These are phyloP conservation scores for Ctenomys sociabilis DNA, from an alignment of 2,113 vertebrate genomes.

Conservation along the genomic window DNA sequence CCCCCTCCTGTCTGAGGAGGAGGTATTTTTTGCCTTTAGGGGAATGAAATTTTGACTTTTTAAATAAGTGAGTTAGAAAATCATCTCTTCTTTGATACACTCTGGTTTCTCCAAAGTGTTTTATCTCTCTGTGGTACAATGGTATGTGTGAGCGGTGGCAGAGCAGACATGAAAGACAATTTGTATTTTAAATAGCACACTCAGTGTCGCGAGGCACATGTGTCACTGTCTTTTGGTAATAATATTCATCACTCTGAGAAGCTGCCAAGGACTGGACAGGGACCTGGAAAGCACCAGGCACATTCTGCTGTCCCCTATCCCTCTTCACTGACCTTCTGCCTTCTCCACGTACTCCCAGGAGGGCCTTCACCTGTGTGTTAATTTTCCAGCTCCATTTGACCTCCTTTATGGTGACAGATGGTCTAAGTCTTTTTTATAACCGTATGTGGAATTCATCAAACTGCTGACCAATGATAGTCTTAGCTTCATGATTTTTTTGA, in stretches of 20 bases:
- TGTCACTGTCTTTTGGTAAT: background rate
- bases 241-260: background rate
- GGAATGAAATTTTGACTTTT: background rate
- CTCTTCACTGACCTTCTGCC: background rate
- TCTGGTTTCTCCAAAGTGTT: background rate
- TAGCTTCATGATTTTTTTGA: constrained; percentile 36
- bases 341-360: background rate
- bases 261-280: constrained; percentile 58
- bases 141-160: background rate
- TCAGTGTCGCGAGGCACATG: background rate
- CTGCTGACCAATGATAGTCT: constrained; percentile 20
- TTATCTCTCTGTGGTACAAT: background rate
- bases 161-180: background rate
- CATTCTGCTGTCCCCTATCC: background rate
- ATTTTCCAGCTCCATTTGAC: constrained; percentile 47
- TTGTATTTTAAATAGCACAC: constrained; percentile 2
- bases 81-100: background rate
- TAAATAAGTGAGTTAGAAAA: constrained; percentile 10
- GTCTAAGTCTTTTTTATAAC: constrained; percentile 63
- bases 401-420: constrained; percentile 61
- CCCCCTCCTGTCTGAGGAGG: background rate
- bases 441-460: constrained; percentile 38
- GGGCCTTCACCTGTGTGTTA: constrained; percentile 54
- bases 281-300: background rate
- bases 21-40: background rate